A percentile compares a stretch with the other conserved stretches of the same genome.
Conservation (phyloP, 2,797 vertebrate genomes). For the Malurus leucopterus region DNA sequence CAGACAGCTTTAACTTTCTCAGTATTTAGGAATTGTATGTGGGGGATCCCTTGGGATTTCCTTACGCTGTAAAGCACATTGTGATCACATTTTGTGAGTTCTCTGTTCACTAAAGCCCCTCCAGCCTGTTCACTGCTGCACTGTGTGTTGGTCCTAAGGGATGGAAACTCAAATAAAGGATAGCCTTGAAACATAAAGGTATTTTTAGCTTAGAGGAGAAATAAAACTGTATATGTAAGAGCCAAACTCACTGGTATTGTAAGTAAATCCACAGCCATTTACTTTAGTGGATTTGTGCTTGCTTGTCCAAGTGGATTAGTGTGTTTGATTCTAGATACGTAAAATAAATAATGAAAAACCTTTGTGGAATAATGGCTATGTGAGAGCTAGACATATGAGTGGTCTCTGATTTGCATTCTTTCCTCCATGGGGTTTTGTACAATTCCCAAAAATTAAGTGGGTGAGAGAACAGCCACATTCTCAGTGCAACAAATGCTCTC, state of each 20-base stretch:
- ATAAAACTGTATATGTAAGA: conserved; percentile 41
- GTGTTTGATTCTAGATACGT: not conserved
- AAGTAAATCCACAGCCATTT: conserved; percentile 5
- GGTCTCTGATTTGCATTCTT: not conserved
- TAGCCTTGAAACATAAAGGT: conserved; percentile 59
- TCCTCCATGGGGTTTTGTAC: not conserved
- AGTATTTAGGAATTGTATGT: conserved; percentile 45
- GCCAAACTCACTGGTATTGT: conserved; percentile 30
- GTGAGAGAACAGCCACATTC: too few species aligned
- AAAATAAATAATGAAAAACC: conserved; percentile 20
- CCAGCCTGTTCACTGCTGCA: conserved; percentile 49
- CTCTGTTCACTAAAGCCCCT: conserved; percentile 64
- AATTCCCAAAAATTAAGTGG: not conserved
- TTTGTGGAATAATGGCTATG: not conserved
- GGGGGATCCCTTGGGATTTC: conserved; percentile 44
- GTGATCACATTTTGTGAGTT: conserved; percentile 65
- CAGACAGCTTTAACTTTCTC: conserved; percentile 47
- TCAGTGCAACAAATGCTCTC: not conserved
- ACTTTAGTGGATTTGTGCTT: not conserved
- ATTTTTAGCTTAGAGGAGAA: conserved; percentile 64
- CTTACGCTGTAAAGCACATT: conserved; percentile 53
- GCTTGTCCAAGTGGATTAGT: not conserved
- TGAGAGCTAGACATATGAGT: not conserved
- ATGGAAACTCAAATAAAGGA: conserved; percentile 63
- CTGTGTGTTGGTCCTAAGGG: conserved; percentile 56